Evolutionary conservation across 2,797 vertebrate species (phyloP).

Genomic region (Phylloscopus collybita): DNA sequence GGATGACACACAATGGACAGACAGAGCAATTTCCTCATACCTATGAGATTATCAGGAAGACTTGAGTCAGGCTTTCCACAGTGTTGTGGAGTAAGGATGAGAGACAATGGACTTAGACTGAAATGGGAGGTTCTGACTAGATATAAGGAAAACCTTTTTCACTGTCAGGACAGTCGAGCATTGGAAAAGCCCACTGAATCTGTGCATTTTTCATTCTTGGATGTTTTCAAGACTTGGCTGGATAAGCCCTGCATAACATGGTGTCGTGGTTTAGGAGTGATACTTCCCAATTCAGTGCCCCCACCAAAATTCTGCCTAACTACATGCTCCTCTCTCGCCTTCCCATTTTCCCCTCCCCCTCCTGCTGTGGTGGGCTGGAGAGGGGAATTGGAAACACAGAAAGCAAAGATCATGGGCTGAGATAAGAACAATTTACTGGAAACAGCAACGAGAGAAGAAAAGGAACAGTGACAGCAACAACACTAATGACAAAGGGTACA

Average conservation of each 20-base stretch:
- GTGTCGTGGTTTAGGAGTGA: background rate
- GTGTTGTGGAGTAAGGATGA: background rate
- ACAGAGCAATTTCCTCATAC: background rate
- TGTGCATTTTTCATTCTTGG: background rate
- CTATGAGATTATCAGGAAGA: background rate
- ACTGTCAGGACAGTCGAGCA: background rate
- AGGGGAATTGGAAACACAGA: background rate
- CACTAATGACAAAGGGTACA: background rate
- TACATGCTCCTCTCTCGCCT: background rate
- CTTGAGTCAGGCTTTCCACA: background rate
- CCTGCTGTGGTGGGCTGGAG: background rate
- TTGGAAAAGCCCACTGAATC: background rate
- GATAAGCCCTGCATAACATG: background rate
- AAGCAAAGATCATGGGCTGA: background rate
- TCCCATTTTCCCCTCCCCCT: background rate
- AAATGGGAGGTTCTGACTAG: background rate
- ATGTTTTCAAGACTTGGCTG: background rate
- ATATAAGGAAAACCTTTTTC: background rate
- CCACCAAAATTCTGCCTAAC: background rate
- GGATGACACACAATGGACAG: background rate
- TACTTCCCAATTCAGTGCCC: background rate
- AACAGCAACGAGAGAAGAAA: background rate
- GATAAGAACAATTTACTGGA: background rate
- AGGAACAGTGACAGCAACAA: background rate
- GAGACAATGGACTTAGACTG: background rate